Evolutionary conservation across 2,113 vertebrate species (phyloP).

Genomic region (Anarrhichthys ocellatus): DNA sequence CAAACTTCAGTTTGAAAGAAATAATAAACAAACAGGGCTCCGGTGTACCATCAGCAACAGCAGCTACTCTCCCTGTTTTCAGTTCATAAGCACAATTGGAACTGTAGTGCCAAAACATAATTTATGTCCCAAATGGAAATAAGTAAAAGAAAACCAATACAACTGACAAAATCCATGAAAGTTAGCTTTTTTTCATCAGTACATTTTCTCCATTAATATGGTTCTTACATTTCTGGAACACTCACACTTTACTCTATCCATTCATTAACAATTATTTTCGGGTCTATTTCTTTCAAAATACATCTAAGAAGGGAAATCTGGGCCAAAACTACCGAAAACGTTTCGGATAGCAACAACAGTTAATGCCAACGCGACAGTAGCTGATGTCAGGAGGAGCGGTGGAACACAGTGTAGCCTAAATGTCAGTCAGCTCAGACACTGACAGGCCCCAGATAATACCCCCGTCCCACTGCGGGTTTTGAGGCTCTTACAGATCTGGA

Average conservation of each 20-base stretch:
- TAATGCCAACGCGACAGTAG: constrained; percentile 67
- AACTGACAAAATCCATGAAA: neutral
- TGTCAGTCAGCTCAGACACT: constrained; percentile 61
- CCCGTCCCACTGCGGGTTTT: constrained; percentile 55
- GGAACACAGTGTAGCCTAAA: constrained; percentile 46
- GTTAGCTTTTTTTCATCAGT: neutral
- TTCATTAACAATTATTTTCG: neutral
- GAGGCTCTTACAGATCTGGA: constrained; percentile 56
- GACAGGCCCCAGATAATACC: constrained; percentile 70
- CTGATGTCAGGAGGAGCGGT: constrained; percentile 46
- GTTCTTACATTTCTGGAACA: neutral
- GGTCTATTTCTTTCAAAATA: neutral
- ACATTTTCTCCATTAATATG: neutral
- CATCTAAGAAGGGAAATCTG: neutral
- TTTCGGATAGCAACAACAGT: constrained; percentile 16
- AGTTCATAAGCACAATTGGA: neutral
- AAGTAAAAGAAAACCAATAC: neutral
- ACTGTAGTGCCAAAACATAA: neutral
- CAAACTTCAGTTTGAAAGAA: neutral
- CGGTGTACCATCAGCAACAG: neutral
- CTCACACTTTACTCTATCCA: neutral
- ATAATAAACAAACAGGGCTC: neutral
- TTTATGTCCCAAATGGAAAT: neutral
- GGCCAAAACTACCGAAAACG: constrained; percentile 1
- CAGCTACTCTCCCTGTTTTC: neutral